Conservation (phyloP, 2,888 invertebrate species). For the Pseudococcus longispinus region DNA sequence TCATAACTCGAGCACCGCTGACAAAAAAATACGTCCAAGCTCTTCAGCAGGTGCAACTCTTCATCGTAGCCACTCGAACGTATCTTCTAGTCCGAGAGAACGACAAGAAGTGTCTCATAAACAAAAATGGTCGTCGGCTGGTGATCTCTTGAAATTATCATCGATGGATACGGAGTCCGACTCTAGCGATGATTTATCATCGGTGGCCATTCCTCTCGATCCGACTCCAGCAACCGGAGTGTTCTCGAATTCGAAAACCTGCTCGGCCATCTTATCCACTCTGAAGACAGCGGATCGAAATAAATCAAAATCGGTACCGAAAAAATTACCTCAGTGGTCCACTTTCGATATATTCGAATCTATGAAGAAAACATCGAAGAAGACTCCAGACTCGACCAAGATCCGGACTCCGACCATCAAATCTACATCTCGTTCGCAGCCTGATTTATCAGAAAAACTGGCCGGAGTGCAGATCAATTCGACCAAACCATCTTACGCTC, state of each 20-base stretch:
- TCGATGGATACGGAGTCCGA: background rate
- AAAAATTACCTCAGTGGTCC: background rate
- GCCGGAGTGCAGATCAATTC: background rate
- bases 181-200: background rate
- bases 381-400: too few species aligned
- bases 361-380: background rate
- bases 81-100: background rate
- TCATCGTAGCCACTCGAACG: background rate
- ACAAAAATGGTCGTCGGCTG: background rate
- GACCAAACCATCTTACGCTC: background rate
- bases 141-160: background rate
- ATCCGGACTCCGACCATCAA: background rate
- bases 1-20: background rate
- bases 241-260: background rate
- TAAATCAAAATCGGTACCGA: background rate
- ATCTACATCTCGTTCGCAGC: background rate
- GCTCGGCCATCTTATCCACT: background rate
- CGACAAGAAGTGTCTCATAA: background rate
- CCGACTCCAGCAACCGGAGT: background rate
- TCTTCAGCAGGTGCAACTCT: background rate
- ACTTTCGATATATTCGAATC: background rate
- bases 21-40: background rate
- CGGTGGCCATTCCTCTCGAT: background rate
- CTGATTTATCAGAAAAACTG: background rate
- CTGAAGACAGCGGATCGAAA: background rate